Conservation (phyloP, 2,888 invertebrate species). For the Linnaemya vulpina region DNA sequence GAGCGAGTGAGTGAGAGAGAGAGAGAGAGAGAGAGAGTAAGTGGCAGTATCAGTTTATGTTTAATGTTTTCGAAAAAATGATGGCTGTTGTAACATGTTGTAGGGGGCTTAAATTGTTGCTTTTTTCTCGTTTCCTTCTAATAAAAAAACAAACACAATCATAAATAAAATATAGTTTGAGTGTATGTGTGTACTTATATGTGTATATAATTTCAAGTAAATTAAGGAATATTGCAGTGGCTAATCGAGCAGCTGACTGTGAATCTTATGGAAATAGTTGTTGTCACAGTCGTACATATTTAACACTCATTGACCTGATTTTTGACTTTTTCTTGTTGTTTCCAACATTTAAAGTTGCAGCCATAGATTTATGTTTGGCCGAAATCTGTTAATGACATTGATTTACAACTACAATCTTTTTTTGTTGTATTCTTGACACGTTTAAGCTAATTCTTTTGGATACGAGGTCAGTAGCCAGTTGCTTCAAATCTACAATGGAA, state of each 20-base stretch:
- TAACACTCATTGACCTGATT: not conserved
- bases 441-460: not conserved
- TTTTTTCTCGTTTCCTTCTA: not conserved
- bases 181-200: too few species aligned
- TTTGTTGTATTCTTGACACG: not conserved
- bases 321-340: not conserved
- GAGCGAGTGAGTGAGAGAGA: conserved; percentile 1
- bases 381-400: conserved; percentile 47
- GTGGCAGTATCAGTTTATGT: conserved; percentile 33
- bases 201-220: not conserved
- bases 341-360: not conserved
- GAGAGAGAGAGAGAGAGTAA: not conserved
- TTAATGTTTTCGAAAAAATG: conserved; percentile 30
- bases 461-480: not conserved
- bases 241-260: not conserved
- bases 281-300: not conserved
- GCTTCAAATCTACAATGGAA: too few species aligned
- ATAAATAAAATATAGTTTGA: not conserved
- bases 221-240: not conserved
- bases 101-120: conserved; percentile 7
- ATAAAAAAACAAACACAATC: not conserved
- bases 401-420: conserved; percentile 24
- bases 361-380: conserved; percentile 1
- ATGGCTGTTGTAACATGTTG: conserved; percentile 48
- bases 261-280: too few species aligned